A percentile compares a stretch with the other conserved stretches of the same genome.
phyloP scores from a whole-genome alignment of 2,888 invertebrate genomes.

The Platynereis dumerilii region DNA sequence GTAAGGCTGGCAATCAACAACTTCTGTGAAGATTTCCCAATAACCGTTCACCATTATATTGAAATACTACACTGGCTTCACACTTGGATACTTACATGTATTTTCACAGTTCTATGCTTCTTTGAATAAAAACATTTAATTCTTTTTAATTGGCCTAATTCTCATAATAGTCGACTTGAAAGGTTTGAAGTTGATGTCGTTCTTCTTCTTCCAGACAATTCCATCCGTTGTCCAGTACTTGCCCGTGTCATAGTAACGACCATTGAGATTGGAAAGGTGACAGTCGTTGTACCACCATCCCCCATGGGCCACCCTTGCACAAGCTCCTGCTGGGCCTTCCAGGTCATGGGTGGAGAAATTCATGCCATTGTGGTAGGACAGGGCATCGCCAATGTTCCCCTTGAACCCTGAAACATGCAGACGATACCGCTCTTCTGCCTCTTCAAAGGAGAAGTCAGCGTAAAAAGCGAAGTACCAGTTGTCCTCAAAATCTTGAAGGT shows the following conservation, averaged over 20 bases:
- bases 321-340: constrained; percentile 24
- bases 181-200: constrained; percentile 21
- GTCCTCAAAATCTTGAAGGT: not conserved
- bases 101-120: no score
- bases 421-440: not conserved
- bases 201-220: constrained; percentile 15
- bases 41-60: no score
- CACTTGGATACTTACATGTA: no score
- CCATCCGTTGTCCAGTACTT: constrained; percentile 20
- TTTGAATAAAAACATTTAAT: not conserved
- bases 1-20: no score
- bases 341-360: constrained; percentile 23
- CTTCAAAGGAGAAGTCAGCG: not conserved
- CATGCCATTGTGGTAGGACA: constrained; percentile 23
- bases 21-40: no score
- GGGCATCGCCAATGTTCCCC: not conserved
- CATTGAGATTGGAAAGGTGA: constrained; percentile 20
- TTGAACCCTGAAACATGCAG: not conserved
- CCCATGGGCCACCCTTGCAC: constrained; percentile 27
- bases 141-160: no score
- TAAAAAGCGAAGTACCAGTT: not conserved
- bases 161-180: constrained; percentile 21
- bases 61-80: no score
- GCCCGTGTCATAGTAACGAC: constrained; percentile 17
- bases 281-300: constrained; percentile 31